Base-by-base conservation (phyloP, 2,797 vertebrate species). In the Tangara arthus region DNA sequence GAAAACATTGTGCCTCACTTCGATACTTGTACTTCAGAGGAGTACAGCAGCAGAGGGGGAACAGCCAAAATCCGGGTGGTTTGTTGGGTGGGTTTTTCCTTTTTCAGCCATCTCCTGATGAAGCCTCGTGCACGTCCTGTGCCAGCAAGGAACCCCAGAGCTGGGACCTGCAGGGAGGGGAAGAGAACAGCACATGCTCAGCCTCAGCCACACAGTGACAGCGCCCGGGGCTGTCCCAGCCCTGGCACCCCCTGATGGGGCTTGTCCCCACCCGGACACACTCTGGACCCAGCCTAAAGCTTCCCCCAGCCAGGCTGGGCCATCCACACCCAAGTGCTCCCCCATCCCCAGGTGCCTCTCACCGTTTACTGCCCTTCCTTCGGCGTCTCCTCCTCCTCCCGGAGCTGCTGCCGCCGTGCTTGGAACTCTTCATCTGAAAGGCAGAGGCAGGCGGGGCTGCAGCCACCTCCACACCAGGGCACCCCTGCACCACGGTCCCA, bases 341-440 rank as follows among this genome's bases (percentile, higher is more conserved):
- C 3, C 55, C 82, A 12, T 42, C 46, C 69, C 53, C 72, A 46
- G 41, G 19, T 34, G 75, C 41, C 50, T 76, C 86, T 97, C 83
- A 97, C 97, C 96, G 3, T 89, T 96, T 97, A 99, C 94, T 98
- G 97, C 76, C 97, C 97, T 93, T 98, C 98, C 90, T 96, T 97
- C 0, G 41, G 94, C 2, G 19, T 87, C 93, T 98, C 98, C 93
- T 98, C 98, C 97, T 98, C 98, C 96, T 98, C 98, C 39, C 78
- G 94, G 64, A 97, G 97, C 89, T 98, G 98, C 85, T 97, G 96
- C 95, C 93, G 98, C 97, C 98, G 98, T 12, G 97, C 96, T 78
- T 98, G 98, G 94, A 98, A 96, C 61, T 99, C 99, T 91, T 99
- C 99, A 89, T 99, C 99, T 99, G 96, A 94, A 91, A 98, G 28